phyloP scores from a whole-genome alignment of 92 coral and sea anemone genomes.

The Plumapathes pennacea region DNA sequence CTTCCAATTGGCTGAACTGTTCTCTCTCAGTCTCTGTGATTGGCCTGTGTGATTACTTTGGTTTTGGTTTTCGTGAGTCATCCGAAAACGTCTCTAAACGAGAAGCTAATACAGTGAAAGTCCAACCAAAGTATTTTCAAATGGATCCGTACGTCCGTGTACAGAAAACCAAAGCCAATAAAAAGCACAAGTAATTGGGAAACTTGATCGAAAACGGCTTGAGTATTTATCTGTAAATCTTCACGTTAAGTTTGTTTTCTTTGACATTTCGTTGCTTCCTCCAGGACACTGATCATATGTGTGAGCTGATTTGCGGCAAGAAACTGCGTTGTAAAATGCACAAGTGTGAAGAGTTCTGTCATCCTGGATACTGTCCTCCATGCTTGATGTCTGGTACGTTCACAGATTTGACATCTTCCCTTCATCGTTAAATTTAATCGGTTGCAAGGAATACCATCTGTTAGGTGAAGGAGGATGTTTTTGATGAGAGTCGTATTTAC shows the following conservation, averaged over 20 bases:
- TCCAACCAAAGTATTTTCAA: no score
- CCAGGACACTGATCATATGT: slow-evolving; percentile 78
- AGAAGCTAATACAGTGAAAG: no score
- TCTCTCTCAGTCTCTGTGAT: no score
- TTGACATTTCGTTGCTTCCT: not conserved
- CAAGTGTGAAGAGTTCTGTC: slow-evolving; percentile 86
- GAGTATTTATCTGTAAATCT: not conserved
- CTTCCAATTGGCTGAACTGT: no score
- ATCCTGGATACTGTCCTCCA: slow-evolving; percentile 84
- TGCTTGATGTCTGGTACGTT: slow-evolving; percentile 84
- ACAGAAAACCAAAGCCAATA: no score
- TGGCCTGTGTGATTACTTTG: no score
- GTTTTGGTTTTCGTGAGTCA: no score
- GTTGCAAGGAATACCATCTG: not conserved
- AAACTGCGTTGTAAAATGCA: slow-evolving; percentile 87
- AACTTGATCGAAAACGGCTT: no score
- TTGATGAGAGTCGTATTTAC: not conserved
- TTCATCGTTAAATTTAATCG: not conserved
- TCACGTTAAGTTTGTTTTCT: not conserved
- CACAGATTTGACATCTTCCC: no score
- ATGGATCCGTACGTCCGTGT: no score
- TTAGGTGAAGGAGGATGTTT: not conserved
- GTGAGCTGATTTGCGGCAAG: slow-evolving; percentile 87
- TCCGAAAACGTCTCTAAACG: no score
- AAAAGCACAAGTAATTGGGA: no score